Evolutionary conservation across 2,888 invertebrate genomes (phyloP), one percentile per base, ranked within the genome.

Genomic region (Beris chalybata): DNA sequence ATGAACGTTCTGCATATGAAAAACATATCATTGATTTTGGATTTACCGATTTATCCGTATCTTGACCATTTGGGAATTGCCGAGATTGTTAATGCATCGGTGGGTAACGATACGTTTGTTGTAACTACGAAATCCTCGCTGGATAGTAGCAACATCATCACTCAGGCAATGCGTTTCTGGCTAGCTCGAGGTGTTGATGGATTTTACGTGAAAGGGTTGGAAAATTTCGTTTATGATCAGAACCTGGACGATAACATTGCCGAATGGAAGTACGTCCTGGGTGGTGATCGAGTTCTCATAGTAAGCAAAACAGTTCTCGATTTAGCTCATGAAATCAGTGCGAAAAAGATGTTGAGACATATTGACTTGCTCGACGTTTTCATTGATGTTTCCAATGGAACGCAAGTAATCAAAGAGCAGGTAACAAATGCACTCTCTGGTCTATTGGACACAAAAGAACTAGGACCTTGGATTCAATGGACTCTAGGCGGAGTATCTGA

Each of bases 151-250:
- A 82, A 84, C 71, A 71, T 81, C 1, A 83, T 91, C 57, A 84
- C 88, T 69, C 80, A 83, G 43, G 87, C 88, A 0, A 77, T 92
- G 13, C 77, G 82, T 30, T 85, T 85, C 74, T 93, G 92, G 93
- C 76, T 87, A 30, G 81, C 84, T n/a, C 83, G 87, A 70, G 92
- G 91, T 6, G 90, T 95, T 4, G 92, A 95, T 79, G 97, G 96
- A 0, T 93, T 97, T 78, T 93, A 94, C 76, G 81, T 96, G 6
- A 93, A 92, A 78, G 91, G 90, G 9, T 78, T 93, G 29, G 89
- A 91, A 74, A 79, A 86, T 68, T 86, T 88, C 74, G 82, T 85
- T 4, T 81, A 86, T 48, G 86, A 90, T 72, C 76, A 80, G 0
- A 81, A 85, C 73, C 87, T 91, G 72, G 79, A 82, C 0, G 80